Base-by-base conservation (phyloP, 2,888 invertebrate genomes). In the Lasioglossum leucozonium region DNA sequence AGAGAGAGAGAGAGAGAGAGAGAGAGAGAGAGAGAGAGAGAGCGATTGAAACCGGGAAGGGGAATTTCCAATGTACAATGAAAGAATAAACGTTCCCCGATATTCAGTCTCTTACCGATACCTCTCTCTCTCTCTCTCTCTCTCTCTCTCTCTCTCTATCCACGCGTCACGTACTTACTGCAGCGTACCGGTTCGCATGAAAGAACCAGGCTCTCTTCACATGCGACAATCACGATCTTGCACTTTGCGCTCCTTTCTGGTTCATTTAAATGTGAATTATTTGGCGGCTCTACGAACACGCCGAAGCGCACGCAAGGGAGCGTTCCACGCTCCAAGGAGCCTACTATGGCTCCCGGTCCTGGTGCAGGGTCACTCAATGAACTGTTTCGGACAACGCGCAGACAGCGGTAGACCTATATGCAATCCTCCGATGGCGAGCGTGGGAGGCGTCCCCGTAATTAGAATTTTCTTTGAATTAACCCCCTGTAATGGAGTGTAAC, bases 21-120 rank as follows among this genome's bases (percentile, higher is more conserved):
- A n/a, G n/a, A 10, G 10, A 18, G 55, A 58, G 55, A 3, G 55
- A 26, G n/a, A 26, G 34, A 10, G 62, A 30, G 6, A 62, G 30
- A 62, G 62, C 30, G 62, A 30, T 30, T 18, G 55, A 13, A 73
- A 47, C 22, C n/a, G 55, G 2, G 71, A 10, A 13, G 30, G 65
- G 22, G 22, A 62, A n/a, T 37, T 69, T 40, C 37, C 42, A 44
- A 69, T 47, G 22, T 42, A 18, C 65, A 62, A 58, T 58, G 58
- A 73, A 78, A 72, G 77, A 72, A 72, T 78, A 82, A 86, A 85
- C 73, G 79, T 79, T 81, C 37, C 42, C 72, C 78, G 72, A 84
- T 77, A 79, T 79, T 69, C 79, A 16, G 42, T 42, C 71, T 40
- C 42, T 18, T 11, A 37, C 37, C 75, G 10, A 42, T 22, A 22